These are phyloP conservation scores for Dipus sagitta DNA, from an alignment of 2,797 vertebrate species.

Conservation along the genomic window DNA sequence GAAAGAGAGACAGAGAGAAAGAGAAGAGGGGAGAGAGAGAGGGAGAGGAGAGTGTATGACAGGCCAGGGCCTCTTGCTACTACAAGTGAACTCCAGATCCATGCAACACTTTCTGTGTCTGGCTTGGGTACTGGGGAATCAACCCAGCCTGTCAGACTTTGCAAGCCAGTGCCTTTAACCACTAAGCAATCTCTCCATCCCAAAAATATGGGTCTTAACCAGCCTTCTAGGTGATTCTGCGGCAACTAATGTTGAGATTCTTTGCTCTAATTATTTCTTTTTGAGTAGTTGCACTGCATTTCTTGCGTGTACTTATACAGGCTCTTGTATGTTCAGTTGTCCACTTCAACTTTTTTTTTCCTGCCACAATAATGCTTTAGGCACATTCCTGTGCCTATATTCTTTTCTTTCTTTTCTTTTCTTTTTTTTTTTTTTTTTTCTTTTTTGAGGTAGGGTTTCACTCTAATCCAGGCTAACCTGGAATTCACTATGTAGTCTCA, in stretches of 20 bases:
- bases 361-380: background rate
- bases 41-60: too few species aligned
- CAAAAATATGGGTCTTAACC: background rate
- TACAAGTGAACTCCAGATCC: too few species aligned
- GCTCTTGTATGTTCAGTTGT: background rate
- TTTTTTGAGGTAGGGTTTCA: too few species aligned
- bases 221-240: background rate
- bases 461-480: too few species aligned
- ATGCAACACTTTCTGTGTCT: too few species aligned
- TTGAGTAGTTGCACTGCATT: background rate
- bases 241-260: background rate
- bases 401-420: background rate
- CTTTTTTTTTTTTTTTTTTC: too few species aligned
- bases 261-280: constrained; percentile 4
- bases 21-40: too few species aligned
- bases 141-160: background rate
- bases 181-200: background rate
- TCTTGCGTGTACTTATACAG: background rate
- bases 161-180: background rate
- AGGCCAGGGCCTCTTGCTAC: too few species aligned
- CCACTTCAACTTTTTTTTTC: constrained; percentile 17
- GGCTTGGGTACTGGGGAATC: background rate
- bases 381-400: background rate
- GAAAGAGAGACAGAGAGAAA: too few species aligned
- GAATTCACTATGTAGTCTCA: too few species aligned